A percentile compares a stretch with the other conserved stretches of the same genome.
These are phyloP conservation scores for Chrosomus eos DNA, from an alignment of 2,797 vertebrate genomes.

Conservation along the genomic window DNA sequence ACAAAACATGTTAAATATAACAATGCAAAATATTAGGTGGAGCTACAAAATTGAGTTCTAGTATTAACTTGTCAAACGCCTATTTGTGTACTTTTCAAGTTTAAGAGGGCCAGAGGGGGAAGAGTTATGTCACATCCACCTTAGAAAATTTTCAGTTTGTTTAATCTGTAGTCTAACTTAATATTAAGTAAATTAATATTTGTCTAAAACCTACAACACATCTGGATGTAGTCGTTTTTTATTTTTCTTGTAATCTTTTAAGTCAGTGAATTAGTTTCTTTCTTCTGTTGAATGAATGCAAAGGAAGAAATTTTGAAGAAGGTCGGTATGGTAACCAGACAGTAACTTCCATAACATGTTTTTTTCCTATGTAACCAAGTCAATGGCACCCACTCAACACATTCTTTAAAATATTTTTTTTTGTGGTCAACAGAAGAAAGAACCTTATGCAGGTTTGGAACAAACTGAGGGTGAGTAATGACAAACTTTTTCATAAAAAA, in stretches of 20 bases:
- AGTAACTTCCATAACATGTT: too few relatives aligned
- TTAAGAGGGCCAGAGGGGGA: neutral
- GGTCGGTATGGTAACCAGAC: too few relatives aligned
- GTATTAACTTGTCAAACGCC: neutral
- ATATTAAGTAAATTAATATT: neutral
- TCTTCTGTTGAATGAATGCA: too few relatives aligned
- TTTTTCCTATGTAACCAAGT: too few relatives aligned
- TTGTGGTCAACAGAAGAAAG: too few relatives aligned
- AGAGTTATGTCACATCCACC: neutral
- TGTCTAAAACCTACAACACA: neutral
- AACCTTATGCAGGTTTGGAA: too few relatives aligned
- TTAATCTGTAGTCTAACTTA: neutral
- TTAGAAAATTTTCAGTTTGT: neutral
- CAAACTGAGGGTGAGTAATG: too few relatives aligned
- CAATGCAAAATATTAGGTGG: neutral
- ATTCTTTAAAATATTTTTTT: too few relatives aligned
- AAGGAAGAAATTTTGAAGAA: too few relatives aligned
- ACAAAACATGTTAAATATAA: neutral
- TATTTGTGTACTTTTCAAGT: constrained; percentile 15
- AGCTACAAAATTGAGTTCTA: neutral
- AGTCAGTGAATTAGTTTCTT: neutral
- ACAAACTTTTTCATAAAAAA: too few relatives aligned
- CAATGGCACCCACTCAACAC: too few relatives aligned
- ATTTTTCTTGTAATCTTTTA: neutral
- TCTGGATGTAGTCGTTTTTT: neutral